Evolutionary conservation across 2,113 vertebrate genomes (phyloP).

Genomic region (Eulacestoma nigropectus): DNA sequence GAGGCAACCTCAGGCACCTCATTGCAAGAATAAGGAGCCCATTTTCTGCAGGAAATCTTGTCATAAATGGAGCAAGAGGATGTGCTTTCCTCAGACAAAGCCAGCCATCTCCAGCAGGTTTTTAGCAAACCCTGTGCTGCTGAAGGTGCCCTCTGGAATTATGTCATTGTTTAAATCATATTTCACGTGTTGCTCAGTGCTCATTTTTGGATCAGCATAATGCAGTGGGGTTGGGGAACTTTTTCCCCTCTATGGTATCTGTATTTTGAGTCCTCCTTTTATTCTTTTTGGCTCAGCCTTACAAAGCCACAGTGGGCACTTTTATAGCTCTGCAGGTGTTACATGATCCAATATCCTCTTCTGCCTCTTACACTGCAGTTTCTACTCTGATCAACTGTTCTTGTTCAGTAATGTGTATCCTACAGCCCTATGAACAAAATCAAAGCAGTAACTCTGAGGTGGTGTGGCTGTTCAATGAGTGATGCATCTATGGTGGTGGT

Average conservation of each 20-base stretch:
- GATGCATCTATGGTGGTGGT: background rate
- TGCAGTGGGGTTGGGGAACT: background rate
- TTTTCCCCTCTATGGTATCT: background rate
- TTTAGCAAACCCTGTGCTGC: background rate
- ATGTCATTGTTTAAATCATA: background rate
- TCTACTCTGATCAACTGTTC: background rate
- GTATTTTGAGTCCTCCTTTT: background rate
- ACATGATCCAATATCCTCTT: background rate
- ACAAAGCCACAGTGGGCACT: background rate
- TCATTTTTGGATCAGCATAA: background rate
- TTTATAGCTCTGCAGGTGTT: constrained; percentile 15
- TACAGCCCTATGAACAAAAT: background rate
- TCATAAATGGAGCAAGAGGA: background rate
- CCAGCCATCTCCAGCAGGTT: background rate
- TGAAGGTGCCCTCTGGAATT: background rate
- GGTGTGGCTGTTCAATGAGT: background rate
- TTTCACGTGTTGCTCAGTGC: background rate
- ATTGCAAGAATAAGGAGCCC: background rate
- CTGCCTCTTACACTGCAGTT: background rate
- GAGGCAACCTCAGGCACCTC: background rate
- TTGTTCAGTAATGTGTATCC: background rate
- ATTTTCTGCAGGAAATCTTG: background rate
- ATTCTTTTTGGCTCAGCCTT: background rate
- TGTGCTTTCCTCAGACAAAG: background rate
- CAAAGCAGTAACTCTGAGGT: background rate